Evolutionary conservation across 2,888 invertebrate species (phyloP).

Genomic region (Drosophila cognata): DNA sequence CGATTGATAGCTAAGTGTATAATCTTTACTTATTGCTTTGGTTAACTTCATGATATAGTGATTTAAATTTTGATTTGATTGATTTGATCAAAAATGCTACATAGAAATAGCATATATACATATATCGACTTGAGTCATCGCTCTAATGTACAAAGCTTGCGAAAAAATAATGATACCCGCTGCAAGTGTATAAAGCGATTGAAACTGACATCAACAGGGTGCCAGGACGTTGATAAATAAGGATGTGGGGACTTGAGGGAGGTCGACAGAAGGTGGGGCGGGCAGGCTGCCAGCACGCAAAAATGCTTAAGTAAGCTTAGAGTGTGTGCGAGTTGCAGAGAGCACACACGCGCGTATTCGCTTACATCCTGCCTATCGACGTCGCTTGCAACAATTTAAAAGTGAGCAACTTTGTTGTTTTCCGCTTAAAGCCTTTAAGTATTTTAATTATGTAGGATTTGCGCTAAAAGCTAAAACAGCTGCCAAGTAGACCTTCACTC

Average conservation of each 20-base stretch:
- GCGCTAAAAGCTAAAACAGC: slow-evolving; percentile 49
- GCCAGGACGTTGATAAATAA: not conserved
- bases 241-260: slow-evolving; percentile 1
- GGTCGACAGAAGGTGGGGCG: not conserved
- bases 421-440: slow-evolving; percentile 77
- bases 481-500: slow-evolving; percentile 1
- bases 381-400: slow-evolving; percentile 67
- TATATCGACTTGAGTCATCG: not conserved
- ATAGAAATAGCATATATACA: not conserved
- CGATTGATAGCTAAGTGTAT: not conserved
- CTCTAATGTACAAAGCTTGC: not conserved
- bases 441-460: slow-evolving; percentile 79
- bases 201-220: slow-evolving; percentile 57
- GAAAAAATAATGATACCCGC: not conserved
- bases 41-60: not conserved
- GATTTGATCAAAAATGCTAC: not conserved
- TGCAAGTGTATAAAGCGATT: slow-evolving; percentile 39
- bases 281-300: slow-evolving; percentile 43
- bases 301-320: slow-evolving; percentile 77
- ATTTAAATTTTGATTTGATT: not conserved
- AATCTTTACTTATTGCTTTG: not conserved
- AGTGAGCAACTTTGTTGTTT: slow-evolving; percentile 70
- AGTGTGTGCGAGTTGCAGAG: slow-evolving; percentile 23
- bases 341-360: not conserved
- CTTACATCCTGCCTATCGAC: slow-evolving; percentile 1